Conservation (phyloP, 2,797 vertebrate species). For the Tachyglossus aculeatus region DNA sequence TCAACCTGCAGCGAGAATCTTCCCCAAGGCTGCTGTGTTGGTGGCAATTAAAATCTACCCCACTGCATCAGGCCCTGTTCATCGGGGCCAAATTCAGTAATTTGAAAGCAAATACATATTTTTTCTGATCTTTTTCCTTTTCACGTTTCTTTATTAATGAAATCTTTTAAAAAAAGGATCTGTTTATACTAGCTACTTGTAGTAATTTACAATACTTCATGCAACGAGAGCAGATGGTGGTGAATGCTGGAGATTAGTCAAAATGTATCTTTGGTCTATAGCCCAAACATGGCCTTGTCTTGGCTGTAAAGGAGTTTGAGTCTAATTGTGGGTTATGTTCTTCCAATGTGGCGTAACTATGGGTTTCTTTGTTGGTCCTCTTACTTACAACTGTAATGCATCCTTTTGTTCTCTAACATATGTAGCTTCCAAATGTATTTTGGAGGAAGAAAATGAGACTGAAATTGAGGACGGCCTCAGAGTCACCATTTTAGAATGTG, state of each 20-base stretch:
- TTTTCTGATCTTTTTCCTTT: neutral
- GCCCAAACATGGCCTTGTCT: slow-evolving; percentile 53
- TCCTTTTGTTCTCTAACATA: slow-evolving; percentile 26
- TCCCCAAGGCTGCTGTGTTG: neutral
- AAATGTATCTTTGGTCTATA: slow-evolving; percentile 42
- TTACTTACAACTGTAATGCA: neutral
- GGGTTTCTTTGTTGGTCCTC: slow-evolving; percentile 34
- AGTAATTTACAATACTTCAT: slow-evolving; percentile 54
- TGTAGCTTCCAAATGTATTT: slow-evolving; percentile 6
- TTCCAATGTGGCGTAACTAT: slow-evolving; percentile 29
- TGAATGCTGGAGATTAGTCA: slow-evolving; percentile 36
- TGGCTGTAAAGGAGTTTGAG: slow-evolving; percentile 11
- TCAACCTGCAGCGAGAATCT: neutral
- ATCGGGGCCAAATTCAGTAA: neutral
- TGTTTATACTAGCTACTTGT: slow-evolving; percentile 50
- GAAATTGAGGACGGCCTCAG: neutral
- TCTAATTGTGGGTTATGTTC: slow-evolving; percentile 52
- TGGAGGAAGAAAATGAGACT: neutral
- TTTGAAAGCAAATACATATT: neutral
- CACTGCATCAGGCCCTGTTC: neutral
- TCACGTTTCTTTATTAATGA: slow-evolving; percentile 29
- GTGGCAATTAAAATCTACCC: neutral
- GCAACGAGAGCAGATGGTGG: slow-evolving; percentile 67
- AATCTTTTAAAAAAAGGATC: slow-evolving; percentile 49
- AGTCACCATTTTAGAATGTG: too few species aligned